phyloP scores from a whole-genome alignment of 2,888 invertebrate genomes.

The Cactoblastis cactorum region DNA sequence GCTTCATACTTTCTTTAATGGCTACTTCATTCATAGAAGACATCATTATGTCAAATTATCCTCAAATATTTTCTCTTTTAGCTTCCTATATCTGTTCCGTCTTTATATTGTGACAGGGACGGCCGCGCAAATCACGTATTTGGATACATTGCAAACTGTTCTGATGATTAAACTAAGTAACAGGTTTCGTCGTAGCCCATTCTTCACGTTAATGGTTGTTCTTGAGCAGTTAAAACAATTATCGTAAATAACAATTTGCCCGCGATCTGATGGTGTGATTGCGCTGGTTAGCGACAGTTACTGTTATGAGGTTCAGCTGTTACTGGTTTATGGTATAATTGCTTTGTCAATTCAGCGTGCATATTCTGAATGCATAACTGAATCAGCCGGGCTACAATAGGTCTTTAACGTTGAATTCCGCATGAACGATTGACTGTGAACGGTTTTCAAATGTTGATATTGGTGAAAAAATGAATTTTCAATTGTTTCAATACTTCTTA shows the following conservation, averaged over 20 bases:
- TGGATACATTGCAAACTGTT: slow-evolving; percentile 29
- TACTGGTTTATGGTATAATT: slow-evolving; percentile 2
- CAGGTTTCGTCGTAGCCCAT: slow-evolving; percentile 5
- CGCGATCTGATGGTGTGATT: slow-evolving; percentile 7
- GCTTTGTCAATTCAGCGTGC: not conserved
- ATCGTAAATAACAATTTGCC: slow-evolving; percentile 11
- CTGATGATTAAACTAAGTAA: slow-evolving; percentile 15
- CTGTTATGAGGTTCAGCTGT: not conserved
- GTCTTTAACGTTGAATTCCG: too few relatives aligned
- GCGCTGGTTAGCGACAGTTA: slow-evolving; percentile 7
- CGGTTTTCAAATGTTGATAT: too few relatives aligned
- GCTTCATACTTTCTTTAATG: too few relatives aligned
- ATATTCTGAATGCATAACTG: not conserved
- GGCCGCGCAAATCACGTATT: slow-evolving; percentile 49
- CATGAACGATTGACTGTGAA: too few relatives aligned
- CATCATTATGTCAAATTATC: too few relatives aligned
- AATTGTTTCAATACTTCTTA: too few relatives aligned
- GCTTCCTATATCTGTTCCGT: too few relatives aligned
- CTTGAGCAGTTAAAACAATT: slow-evolving; percentile 8
- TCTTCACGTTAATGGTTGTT: slow-evolving; percentile 5
- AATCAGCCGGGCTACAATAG: too few relatives aligned
- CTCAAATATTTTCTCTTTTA: too few relatives aligned
- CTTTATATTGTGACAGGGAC: slow-evolving; percentile 41
- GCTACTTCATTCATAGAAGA: too few relatives aligned
- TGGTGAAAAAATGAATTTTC: too few relatives aligned